Base-by-base conservation (phyloP, 2,113 vertebrate genomes). In the Parus major region DNA sequence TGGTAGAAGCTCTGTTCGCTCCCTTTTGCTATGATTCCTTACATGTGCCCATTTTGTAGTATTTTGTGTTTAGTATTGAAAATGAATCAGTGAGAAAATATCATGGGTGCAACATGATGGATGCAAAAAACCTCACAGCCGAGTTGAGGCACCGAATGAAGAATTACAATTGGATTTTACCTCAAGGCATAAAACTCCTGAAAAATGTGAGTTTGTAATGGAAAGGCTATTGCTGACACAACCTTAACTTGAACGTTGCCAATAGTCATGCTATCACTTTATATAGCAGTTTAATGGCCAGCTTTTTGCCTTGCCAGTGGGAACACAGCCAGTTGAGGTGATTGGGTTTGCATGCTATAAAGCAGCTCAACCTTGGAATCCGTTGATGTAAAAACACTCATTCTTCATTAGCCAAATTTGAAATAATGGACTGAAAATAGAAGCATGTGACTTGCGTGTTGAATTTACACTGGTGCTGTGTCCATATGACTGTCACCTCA, bases 341-440 rank as follows among this genome's bases (percentile, higher is more conserved):
- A 96, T 73, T 91, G 41, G 66, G 76, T 94, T 96, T 95, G 88
- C 86, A 64, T 3, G 14, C 79, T 86, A 55, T 96, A 96, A 88
- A 93, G 69, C 71, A 85, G 61, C 79, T 94, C 92, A 95, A 73
- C 79, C 88, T 94, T 88, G 79, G 88, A 88, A 84, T 85, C 36
- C 1, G 1, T 70, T 86, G 72, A 84, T 90, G 56, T 90, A 71
- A 96, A 95, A 93, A 20, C 85, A 77, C 72, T 96, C 22, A 0
- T 70, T 96, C 81, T 93, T 91, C 83, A 68, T 95, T 95, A 95
- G n/a, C 63, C 70, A 94, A 73, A 95, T 97, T 95, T 88, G 79
- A 90, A 94, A 95, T 84, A 94, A 94, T 82, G 76, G 22, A 57
- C 52, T 96, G 76, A 95, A 95, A 97, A 92, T 49, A 63, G 53